Evolutionary conservation across 2,888 invertebrate species (phyloP), one percentile per base, ranked within the genome.

Genomic region (Polydrusus cervinus): DNA sequence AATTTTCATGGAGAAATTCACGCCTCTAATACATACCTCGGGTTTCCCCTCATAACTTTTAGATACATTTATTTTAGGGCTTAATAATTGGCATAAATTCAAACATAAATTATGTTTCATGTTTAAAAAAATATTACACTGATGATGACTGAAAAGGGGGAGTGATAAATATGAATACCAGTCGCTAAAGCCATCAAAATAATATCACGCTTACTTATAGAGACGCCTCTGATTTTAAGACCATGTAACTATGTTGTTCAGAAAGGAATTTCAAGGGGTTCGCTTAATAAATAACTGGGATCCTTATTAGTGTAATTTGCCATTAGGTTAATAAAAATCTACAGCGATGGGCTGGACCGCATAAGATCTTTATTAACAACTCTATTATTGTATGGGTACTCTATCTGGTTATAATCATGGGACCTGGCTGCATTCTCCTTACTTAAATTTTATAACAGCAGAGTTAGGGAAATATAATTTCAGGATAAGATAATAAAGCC

Each of bases 261-360:
- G 25, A 40, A 64, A 51, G 43, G 67, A 61, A 47, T 68, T 75
- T 62, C 71, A 45, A 60, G 47, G 62, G 43, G 71, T 55, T 62
- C 45, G 49, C 61, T 66, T 76, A 75, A 77, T 77, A 77, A 77
- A 70, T 76, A 65, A 76, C 75, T 53, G 69, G 55, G 47, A 51
- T 40, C 64, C 57, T 67, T 68, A 73, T 76, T 75, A 75, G 72
- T 74, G 62, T 76, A 66, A 79, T 79, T 79, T 74, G 76, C 71
- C 55, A 75, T 78, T 75, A 68, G 20, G 30, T 60, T 61, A 57
- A 47, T 69, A 51, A 68, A 61, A 55, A 2, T 11, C 49, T 20
- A 57, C 51, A 47, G 55, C 20, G 61, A 67, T 65, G 60, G 40
- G 38, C 43, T 57, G 47, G 47, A 20, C 51, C 8, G 40, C 38